A percentile compares a stretch with the other conserved stretches of the same genome.
Evolutionary conservation across 1,140 invertebrate species (phyloP).

Genomic region (Vollenhovia emeryi): DNA sequence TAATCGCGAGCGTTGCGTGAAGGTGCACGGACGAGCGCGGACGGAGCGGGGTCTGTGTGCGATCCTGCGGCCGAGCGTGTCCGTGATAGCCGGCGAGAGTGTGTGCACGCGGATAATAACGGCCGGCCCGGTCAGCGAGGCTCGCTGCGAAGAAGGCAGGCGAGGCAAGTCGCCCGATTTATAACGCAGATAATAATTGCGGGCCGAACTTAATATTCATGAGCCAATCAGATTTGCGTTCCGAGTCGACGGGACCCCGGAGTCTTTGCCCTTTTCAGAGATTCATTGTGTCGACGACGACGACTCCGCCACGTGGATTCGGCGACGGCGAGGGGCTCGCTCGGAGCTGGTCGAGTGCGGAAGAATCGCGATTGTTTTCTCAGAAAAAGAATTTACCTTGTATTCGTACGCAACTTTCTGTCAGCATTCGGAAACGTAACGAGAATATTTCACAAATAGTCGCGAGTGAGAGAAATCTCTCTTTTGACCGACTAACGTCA

Average conservation of each 20-base stretch:
- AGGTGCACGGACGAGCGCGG: constrained; percentile 53
- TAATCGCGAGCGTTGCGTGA: constrained; percentile 79
- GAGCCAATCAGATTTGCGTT: constrained; percentile 86
- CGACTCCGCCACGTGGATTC: constrained; percentile 1
- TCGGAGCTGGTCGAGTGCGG: not conserved
- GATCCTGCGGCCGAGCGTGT: constrained; percentile 1
- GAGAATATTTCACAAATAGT: not conserved
- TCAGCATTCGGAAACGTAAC: not conserved
- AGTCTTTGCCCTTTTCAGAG: constrained; percentile 76
- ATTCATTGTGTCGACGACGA: constrained; percentile 74
- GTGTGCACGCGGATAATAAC: constrained; percentile 78
- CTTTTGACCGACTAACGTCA: not conserved
- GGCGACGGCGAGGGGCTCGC: not conserved
- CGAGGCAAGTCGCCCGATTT: constrained; percentile 84
- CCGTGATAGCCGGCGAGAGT: constrained; percentile 40
- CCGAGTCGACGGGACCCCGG: constrained; percentile 80
- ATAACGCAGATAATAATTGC: constrained; percentile 86
- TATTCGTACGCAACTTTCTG: not conserved
- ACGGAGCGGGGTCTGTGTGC: constrained; percentile 31
- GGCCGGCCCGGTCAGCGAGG: constrained; percentile 67
- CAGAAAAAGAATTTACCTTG: not conserved
- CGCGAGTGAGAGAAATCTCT: not conserved
- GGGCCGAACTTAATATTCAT: constrained; percentile 86
- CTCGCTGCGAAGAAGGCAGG: constrained; percentile 76
- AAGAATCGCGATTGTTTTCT: no score